These are phyloP conservation scores for Tethea ocularis DNA, from an alignment of 2,888 invertebrate species.

Conservation along the genomic window DNA sequence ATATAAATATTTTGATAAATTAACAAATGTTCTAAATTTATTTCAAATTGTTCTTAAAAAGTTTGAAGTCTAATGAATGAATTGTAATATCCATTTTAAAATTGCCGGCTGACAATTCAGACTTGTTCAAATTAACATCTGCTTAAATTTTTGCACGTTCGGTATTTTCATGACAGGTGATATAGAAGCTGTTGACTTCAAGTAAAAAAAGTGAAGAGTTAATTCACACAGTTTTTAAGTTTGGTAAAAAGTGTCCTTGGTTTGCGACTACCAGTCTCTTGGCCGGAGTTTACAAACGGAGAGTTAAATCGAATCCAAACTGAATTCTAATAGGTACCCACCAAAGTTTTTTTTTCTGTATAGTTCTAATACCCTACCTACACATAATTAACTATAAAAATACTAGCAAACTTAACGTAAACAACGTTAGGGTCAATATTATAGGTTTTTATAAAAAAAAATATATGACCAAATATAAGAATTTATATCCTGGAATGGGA, in stretches of 20 bases:
- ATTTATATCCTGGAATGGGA: no score
- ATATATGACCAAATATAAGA: no score
- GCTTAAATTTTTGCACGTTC: not conserved
- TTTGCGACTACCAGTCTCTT: not conserved
- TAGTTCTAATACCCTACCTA: no score
- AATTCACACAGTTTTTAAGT: not conserved
- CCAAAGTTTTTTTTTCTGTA: not conserved
- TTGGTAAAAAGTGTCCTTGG: not conserved
- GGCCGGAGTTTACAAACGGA: not conserved
- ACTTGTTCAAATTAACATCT: not conserved
- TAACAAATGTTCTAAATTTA: not conserved
- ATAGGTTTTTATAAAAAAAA: no score
- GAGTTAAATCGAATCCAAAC: not conserved
- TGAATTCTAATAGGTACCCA: not conserved
- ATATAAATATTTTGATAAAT: not conserved
- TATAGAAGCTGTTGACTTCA: not conserved
- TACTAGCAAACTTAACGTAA: no score
- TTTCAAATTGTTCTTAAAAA: not conserved
- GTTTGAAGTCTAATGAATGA: not conserved
- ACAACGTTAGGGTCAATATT: no score
- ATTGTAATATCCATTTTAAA: not conserved
- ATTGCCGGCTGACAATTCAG: not conserved
- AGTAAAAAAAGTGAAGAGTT: not conserved
- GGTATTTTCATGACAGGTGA: not conserved
- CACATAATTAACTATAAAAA: no score